A percentile compares a stretch with the other conserved stretches of the same genome.
Evolutionary conservation across 2,113 vertebrate species (phyloP).

Genomic region (Ptilonorhynchus violaceus): DNA sequence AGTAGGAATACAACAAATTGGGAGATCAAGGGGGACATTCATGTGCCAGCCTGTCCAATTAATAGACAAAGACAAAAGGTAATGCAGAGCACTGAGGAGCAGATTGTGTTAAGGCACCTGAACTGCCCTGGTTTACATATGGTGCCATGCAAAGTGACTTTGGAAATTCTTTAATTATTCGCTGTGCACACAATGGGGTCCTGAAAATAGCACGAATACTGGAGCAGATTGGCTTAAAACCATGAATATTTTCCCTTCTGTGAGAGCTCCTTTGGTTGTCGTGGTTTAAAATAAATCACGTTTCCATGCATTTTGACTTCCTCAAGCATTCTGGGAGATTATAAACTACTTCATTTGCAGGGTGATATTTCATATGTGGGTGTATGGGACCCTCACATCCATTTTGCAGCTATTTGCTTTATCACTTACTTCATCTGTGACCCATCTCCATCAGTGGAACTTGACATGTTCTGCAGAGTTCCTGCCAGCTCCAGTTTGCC

Average conservation of each 20-base stretch:
- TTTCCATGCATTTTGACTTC: conserved; percentile 1
- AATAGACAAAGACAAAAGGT: not conserved
- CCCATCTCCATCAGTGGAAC: not conserved
- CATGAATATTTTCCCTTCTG: not conserved
- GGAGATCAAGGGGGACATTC: not conserved
- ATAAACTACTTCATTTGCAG: not conserved
- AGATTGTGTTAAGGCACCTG: not conserved
- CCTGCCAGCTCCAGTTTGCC: not conserved
- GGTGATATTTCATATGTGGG: conserved; percentile 16
- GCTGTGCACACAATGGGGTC: not conserved
- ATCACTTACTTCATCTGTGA: conserved; percentile 12
- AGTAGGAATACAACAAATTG: not conserved
- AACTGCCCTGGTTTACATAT: not conserved
- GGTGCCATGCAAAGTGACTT: not conserved
- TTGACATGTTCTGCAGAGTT: not conserved
- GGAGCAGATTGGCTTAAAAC: not conserved
- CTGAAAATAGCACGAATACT: not conserved
- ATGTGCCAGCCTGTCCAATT: not conserved
- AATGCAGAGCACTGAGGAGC: not conserved
- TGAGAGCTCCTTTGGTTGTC: not conserved
- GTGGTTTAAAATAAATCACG: not conserved
- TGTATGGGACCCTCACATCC: not conserved
- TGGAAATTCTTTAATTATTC: not conserved
- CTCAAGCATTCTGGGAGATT: not conserved
- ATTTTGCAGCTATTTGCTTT: conserved; percentile 17